Conservation (phyloP, 2,113 vertebrate genomes). For the Xerus inauris region DNA sequence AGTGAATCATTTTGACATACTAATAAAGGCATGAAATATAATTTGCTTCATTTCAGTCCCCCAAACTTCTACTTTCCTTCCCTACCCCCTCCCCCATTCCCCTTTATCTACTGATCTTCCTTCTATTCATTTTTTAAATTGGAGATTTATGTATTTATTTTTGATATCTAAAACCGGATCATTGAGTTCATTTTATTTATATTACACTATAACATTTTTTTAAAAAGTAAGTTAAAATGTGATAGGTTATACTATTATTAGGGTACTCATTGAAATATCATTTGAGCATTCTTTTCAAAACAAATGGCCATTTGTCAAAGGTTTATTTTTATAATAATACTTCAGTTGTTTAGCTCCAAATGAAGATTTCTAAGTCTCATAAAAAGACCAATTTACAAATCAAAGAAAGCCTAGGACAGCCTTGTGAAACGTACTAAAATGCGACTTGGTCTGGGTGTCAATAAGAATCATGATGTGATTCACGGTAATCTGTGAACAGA, state of each 20-base stretch:
- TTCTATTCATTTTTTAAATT: too few species aligned
- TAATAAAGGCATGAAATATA: too few species aligned
- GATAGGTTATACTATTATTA: not conserved
- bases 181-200: constrained; percentile 40
- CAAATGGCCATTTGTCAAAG: not conserved
- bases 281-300: not conserved
- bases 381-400: not conserved
- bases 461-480: not conserved
- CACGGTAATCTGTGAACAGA: not conserved
- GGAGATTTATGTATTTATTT: constrained; percentile 40
- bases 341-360: not conserved
- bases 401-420: not conserved
- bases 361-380: constrained; percentile 25
- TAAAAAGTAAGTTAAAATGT: not conserved
- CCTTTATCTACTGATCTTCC: too few species aligned
- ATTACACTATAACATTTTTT: not conserved
- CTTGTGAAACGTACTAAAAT: not conserved
- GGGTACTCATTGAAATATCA: not conserved
- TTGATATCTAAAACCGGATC: constrained; percentile 43
- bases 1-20: too few species aligned
- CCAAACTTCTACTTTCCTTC: too few species aligned
- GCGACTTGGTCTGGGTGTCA: not conserved
- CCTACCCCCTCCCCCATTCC: too few species aligned
- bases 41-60: too few species aligned
- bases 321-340: not conserved